phyloP scores from a whole-genome alignment of 1,140 invertebrate species.

The Leptopilina clavipes region DNA sequence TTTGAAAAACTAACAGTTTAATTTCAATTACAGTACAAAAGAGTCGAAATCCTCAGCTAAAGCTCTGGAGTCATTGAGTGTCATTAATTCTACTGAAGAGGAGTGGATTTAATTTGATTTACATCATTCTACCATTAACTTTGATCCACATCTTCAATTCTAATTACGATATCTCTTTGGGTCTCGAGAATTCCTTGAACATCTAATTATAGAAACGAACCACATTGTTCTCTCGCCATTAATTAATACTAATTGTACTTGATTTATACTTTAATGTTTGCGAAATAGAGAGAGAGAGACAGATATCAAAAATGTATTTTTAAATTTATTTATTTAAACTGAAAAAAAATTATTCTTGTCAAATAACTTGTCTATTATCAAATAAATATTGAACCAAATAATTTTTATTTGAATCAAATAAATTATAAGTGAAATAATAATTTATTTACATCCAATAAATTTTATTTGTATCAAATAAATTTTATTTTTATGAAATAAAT shows the following conservation, averaged over 20 bases:
- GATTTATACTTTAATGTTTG: neutral
- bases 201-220: neutral
- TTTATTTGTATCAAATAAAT: too few relatives aligned
- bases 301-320: too few relatives aligned
- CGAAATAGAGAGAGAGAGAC: too few relatives aligned
- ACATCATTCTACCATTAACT: constrained; percentile 22
- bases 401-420: too few relatives aligned
- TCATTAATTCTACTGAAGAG: constrained; percentile 9
- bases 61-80: constrained; percentile 1
- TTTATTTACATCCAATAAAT: too few relatives aligned
- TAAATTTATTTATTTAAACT: too few relatives aligned
- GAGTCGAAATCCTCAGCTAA: constrained; percentile 9
- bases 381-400: too few relatives aligned
- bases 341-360: too few relatives aligned
- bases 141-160: constrained; percentile 27
- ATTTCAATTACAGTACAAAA: constrained; percentile 24
- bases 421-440: too few relatives aligned
- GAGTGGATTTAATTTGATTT: constrained; percentile 17
- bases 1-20: constrained; percentile 6
- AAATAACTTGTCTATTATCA: too few relatives aligned
- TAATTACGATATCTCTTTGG: neutral
- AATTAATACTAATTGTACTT: neutral
- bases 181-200: constrained; percentile 3
- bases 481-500: too few relatives aligned
- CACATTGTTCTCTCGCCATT: neutral